Percentiles rank a stretch among this genome's conserved stretches.
phyloP scores from a whole-genome alignment of 2,113 vertebrate species.

The Varanus salvator region DNA sequence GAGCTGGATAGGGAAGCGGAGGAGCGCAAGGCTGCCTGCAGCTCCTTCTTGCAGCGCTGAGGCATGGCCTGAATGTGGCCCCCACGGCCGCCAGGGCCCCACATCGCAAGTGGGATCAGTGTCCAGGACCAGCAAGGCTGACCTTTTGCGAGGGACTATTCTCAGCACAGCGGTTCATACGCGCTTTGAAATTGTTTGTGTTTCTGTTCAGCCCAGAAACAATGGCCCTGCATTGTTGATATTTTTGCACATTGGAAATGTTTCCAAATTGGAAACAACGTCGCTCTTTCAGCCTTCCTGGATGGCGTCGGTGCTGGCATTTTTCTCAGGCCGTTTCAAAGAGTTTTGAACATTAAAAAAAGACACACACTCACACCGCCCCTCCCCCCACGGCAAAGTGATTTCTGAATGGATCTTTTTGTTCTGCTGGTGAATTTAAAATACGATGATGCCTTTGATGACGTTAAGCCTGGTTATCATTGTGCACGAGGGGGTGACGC shows the following conservation, averaged over 20 bases:
- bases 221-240: not conserved
- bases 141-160: not conserved
- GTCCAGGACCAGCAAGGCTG: not conserved
- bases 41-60: not conserved
- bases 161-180: not conserved
- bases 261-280: not conserved
- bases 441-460: too few species aligned
- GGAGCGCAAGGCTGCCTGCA: not conserved
- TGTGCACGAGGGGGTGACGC: not conserved
- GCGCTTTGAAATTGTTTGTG: not conserved
- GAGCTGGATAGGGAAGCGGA: not conserved
- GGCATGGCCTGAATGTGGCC: not conserved
- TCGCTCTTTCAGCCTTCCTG: not conserved
- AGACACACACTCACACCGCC: too few species aligned
- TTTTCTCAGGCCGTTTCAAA: not conserved
- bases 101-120: not conserved
- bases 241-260: not conserved
- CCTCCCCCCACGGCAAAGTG: not conserved
- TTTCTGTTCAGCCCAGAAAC: not conserved
- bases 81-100: too few species aligned
- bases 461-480: not conserved
- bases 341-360: not conserved
- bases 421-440: not conserved
- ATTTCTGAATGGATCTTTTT: conserved; percentile 5
- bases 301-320: not conserved